Evolutionary conservation across 2,113 vertebrate species (phyloP), one percentile per base, ranked within the genome.

Genomic region (Silurus glanis): DNA sequence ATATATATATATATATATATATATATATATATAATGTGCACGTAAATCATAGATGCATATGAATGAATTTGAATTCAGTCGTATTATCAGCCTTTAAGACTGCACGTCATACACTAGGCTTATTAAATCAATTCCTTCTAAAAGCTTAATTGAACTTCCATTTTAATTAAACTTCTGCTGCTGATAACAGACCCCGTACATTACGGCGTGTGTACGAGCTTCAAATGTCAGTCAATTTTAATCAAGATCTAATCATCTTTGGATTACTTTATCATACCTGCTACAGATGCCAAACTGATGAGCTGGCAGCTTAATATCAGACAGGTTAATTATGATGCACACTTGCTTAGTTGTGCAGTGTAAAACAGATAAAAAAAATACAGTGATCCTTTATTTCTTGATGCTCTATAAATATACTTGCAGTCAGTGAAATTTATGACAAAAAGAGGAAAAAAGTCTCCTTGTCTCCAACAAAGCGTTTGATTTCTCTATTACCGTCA

Each of bases 71-170:
- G 83, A 81, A 87, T 86, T 56, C 76, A 81, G 67, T 49, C 23
- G 17, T 6, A 37, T 79, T 79, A 85, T 71, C 64, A 28, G 55
- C 49, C 59, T 79, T 10, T 67, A 16, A 75, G 75, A 85, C 71
- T 19, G 75, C 61, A 49, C 61, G 62, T 79, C 72, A 85, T 75
- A 74, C 49, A 71, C 55, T 56, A 80, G 84, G 80, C 72, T 85
- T 80, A 86, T 69, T 28, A 83, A 85, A 89, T 85, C 84, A 83
- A 85, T 87, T 80, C 82, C 81, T 79, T 47, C 84, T 67, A 74
- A 84, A 69, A 85, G 84, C 62, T 61, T 83, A 58, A 81, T 61
- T 62, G 74, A 71, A 85, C 83, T 75, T 84, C n/a, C 71, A 83
- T 64, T 85, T 87, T 84, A 84, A 84, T 84, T 82, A 71, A 82